Base-by-base conservation (phyloP, 2,888 invertebrate genomes). In the Pammene aurita region DNA sequence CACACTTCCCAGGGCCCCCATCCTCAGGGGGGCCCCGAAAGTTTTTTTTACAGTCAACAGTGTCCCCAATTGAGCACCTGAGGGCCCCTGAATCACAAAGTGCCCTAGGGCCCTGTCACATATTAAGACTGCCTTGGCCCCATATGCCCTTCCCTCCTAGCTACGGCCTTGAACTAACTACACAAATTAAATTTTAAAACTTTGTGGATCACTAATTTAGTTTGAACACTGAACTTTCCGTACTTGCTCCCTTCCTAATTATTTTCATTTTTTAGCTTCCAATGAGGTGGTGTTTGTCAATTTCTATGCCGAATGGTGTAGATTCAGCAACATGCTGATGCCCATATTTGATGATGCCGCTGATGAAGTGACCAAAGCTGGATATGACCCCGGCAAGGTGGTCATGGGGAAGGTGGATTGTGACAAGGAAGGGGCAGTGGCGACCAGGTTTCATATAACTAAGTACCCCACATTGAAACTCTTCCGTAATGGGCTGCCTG, bases 221-320 rank as follows among this genome's bases (percentile, higher is more conserved):
- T 26, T 26, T 26, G 4, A 26, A 26, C 26, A 26, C 26, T 26
- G 26, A 26, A 26, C 26, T 26, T 26, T 26, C 26, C 26, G 4
- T 26, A 26, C 52, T 11, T 10, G 16, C 26, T 26, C 10, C 13
- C 11, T 26, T 7, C 41, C 18, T 7, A 44, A 7, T 9, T 44
- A n/a, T 34, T 70, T 75, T 77, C 70, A 72, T 71, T 77, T 95
- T 96, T 74, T 94, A 98, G 98, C 97, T 72, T 96, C 96, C 71
- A 97, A 98, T 94, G 99, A 99, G 93, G 93, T 99, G 88, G 98
- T 99, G 72, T 97, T 99, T 90, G 95, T 99, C 72, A 99, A 99
- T 93, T 99, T 99, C 91, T 99, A 99, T 93, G 99, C 99, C 41
- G 99, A 99, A 85, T 99, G 99, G 99, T 99, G 99, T 93, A 96